These are phyloP conservation scores for Pilophorus perplexus DNA, from an alignment of 2,888 invertebrate species.

Conservation along the genomic window DNA sequence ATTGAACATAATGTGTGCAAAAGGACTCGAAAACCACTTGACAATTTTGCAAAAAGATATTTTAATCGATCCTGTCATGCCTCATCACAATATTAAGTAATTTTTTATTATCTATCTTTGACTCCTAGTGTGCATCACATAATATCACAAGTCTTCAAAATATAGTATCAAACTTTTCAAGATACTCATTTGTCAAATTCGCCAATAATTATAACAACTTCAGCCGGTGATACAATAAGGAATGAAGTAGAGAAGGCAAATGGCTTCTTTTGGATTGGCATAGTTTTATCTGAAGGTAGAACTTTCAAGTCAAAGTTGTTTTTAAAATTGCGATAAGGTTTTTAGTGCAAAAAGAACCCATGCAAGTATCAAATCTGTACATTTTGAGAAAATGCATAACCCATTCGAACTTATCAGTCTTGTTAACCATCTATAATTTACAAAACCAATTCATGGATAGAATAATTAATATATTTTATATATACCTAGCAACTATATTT, in stretches of 20 bases:
- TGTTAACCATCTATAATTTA: conserved; percentile 45
- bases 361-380: conserved; percentile 31
- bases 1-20: too few species aligned
- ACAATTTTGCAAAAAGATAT: neutral
- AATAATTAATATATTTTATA: conserved; percentile 42
- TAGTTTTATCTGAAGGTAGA: conserved; percentile 1
- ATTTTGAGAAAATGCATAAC: conserved; percentile 41
- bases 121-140: conserved; percentile 43
- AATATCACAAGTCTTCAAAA: conserved; percentile 43
- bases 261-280: conserved; percentile 8
- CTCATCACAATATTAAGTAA: conserved; percentile 4
- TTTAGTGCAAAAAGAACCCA: conserved; percentile 29
- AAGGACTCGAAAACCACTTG: too few species aligned
- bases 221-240: neutral
- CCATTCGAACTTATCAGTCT: conserved; percentile 46
- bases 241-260: neutral
- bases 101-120: conserved; percentile 21
- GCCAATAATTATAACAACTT: neutral
- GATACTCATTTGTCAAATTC: neutral
- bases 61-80: neutral
- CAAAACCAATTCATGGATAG: conserved; percentile 42
- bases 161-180: conserved; percentile 4
- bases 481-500: conserved; percentile 46
- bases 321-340: too few species aligned
- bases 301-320: conserved; percentile 2